phyloP scores from a whole-genome alignment of 2,113 vertebrate genomes.

The Cnemophilus loriae region DNA sequence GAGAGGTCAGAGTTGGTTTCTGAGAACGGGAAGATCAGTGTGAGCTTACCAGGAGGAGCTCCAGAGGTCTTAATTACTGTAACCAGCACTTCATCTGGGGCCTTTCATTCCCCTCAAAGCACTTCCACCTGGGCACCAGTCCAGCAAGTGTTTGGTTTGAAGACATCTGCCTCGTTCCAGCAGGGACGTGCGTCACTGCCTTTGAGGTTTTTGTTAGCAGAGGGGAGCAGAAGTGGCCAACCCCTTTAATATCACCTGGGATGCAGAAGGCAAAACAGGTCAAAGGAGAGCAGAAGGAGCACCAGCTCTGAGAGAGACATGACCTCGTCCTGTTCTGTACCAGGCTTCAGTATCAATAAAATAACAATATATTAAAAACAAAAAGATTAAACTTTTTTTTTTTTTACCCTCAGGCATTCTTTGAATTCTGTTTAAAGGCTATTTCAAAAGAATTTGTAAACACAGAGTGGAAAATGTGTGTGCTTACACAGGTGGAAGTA shows the following conservation, averaged over 20 bases:
- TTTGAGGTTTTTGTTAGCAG: not conserved
- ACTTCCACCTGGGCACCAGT: not conserved
- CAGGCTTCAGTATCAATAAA: not conserved
- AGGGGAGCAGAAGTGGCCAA: not conserved
- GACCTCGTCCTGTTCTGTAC: not conserved
- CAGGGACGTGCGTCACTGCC: not conserved
- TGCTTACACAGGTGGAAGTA: not conserved
- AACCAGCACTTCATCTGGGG: not conserved
- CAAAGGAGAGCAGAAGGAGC: not conserved
- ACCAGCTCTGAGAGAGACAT: fast-evolving
- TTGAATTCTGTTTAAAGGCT: not conserved
- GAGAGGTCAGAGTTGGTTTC: not conserved
- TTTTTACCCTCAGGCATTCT: not conserved
- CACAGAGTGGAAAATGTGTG: not conserved
- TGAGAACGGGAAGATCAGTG: not conserved
- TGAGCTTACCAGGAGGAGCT: not conserved
- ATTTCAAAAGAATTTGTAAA: not conserved
- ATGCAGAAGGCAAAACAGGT: not conserved
- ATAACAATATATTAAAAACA: not conserved
- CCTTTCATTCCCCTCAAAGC: not conserved
- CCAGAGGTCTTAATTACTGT: not conserved
- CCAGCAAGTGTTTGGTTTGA: not conserved
- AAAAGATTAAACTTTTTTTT: not conserved
- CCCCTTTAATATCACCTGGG: not conserved
- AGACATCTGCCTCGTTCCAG: not conserved